These are phyloP conservation scores for Lacanobia oleracea DNA, from an alignment of 2,888 invertebrate species.

Conservation along the genomic window DNA sequence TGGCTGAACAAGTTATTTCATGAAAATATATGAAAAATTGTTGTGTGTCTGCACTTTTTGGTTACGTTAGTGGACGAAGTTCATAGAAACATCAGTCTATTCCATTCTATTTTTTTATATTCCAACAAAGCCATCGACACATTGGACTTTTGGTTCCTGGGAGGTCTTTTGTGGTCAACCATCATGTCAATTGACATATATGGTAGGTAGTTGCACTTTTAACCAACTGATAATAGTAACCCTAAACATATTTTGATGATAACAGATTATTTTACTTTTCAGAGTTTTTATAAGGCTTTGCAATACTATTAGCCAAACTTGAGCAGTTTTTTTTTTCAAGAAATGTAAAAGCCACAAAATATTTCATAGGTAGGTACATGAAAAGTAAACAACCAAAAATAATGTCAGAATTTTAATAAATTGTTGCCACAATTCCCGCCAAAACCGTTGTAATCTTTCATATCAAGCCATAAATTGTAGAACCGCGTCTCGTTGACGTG, in stretches of 20 bases:
- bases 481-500: slow-evolving; percentile 40
- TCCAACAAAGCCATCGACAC: no score
- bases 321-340: background rate
- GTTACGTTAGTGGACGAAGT: no score
- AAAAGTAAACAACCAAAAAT: background rate
- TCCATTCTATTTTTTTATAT: no score
- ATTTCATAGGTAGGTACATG: no score
- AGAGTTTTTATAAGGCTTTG: no score
- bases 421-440: background rate
- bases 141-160: no score
- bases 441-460: slow-evolving; percentile 26
- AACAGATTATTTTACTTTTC: no score
- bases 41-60: slow-evolving; percentile 17
- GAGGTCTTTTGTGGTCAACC: background rate
- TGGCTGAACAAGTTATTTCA: slow-evolving; percentile 15
- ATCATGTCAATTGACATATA: background rate
- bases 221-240: no score
- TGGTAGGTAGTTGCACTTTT: no score
- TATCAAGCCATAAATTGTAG: slow-evolving; percentile 43
- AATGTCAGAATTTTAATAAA: slow-evolving; percentile 7
- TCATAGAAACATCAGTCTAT: no score
- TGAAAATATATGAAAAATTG: slow-evolving; percentile 15
- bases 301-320: no score
- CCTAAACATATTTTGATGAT: no score
- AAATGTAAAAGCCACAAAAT: background rate